Percentiles rank a stretch among this genome's conserved stretches.
These are phyloP conservation scores for Eospalax fontanierii DNA, from an alignment of 2,797 vertebrate species.

Conservation along the genomic window DNA sequence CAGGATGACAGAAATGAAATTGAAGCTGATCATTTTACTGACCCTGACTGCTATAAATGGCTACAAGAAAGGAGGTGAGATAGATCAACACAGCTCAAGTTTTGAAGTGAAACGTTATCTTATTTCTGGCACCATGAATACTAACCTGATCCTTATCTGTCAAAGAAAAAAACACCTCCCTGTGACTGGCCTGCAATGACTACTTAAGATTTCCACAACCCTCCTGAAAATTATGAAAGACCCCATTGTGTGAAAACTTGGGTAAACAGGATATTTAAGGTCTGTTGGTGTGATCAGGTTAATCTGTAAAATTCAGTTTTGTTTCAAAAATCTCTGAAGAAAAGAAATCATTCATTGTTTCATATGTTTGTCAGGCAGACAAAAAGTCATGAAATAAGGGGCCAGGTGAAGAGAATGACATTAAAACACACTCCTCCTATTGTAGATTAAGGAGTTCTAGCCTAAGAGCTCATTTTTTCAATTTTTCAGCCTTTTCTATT, in stretches of 20 bases:
- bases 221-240: conserved; percentile 79
- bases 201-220: conserved; percentile 81
- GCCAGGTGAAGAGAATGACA: not conserved
- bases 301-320: conserved; percentile 81
- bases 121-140: conserved; percentile 78
- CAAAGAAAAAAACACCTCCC: conserved; percentile 84
- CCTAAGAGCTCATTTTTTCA: not conserved
- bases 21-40: conserved; percentile 28
- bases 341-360: conserved; percentile 50
- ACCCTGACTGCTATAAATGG: conserved; percentile 64
- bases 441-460: not conserved
- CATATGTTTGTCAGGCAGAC: conserved; percentile 54
- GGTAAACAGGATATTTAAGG: conserved; percentile 78
- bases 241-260: conserved; percentile 79
- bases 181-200: conserved; percentile 71
- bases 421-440: not conserved
- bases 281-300: conserved; percentile 75
- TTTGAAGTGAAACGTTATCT: conserved; percentile 84
- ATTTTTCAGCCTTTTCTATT: not conserved
- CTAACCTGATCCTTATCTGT: conserved; percentile 82
- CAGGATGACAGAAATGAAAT: conserved; percentile 7
- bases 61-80: conserved; percentile 67
- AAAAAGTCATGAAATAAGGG: not conserved
- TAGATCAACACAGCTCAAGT: conserved; percentile 80
- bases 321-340: conserved; percentile 77